Conservation (phyloP, 1,140 invertebrate genomes). For the Cyclina sinensis region DNA sequence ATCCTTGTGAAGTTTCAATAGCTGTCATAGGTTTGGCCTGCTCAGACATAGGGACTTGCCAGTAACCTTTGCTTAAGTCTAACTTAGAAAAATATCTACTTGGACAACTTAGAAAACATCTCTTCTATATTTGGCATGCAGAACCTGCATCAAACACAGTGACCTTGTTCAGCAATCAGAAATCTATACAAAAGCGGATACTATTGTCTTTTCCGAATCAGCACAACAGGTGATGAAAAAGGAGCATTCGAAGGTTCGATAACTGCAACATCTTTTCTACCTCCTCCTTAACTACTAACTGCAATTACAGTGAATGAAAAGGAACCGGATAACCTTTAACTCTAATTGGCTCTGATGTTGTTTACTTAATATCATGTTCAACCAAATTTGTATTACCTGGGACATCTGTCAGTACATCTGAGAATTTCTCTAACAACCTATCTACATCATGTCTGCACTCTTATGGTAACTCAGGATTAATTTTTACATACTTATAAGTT, state of each 20-base stretch:
- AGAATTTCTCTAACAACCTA: neutral
- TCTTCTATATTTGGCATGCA: neutral
- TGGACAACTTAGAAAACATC: neutral
- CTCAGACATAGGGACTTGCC: neutral
- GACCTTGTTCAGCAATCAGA: neutral
- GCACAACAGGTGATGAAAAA: neutral
- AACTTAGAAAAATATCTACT: neutral
- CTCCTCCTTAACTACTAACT: neutral
- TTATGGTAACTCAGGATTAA: neutral
- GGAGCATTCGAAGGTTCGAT: neutral
- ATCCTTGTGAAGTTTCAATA: neutral
- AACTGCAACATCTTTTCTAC: neutral
- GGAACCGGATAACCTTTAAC: neutral
- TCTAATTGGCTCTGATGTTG: constrained; percentile 1
- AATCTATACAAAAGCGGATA: neutral
- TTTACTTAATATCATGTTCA: constrained; percentile 7
- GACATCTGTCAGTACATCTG: constrained; percentile 1
- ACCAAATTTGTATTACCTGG: neutral
- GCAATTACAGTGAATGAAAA: constrained; percentile 31
- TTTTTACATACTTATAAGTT: neutral
- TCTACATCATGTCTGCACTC: neutral
- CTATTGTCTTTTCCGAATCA: neutral
- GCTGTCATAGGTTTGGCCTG: neutral
- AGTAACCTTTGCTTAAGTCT: neutral
- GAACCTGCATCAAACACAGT: neutral